A percentile compares a stretch with the other conserved stretches of the same genome.
phyloP scores from a whole-genome alignment of 2,888 invertebrate species.

The Agrilus cyanescens region DNA sequence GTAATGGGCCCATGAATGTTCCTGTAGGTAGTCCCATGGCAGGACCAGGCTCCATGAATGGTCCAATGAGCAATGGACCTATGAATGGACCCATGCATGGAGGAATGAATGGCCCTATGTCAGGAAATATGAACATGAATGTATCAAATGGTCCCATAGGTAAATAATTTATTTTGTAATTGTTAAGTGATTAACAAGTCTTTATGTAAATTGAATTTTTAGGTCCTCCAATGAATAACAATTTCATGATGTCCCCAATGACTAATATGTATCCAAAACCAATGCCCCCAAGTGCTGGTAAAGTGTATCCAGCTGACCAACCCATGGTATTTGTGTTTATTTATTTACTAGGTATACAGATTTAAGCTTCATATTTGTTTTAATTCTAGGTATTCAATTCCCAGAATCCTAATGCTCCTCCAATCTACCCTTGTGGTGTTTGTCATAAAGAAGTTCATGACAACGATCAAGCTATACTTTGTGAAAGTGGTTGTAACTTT shows the following conservation, averaged over 20 bases:
- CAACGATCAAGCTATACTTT: conserved; percentile 94
- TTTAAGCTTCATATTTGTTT: background rate
- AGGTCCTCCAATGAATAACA: conserved; percentile 37
- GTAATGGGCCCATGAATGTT: conserved; percentile 59
- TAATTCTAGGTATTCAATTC: conserved; percentile 66
- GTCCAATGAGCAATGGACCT: conserved; percentile 49
- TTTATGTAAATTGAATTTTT: conserved; percentile 5
- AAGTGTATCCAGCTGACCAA: conserved; percentile 90
- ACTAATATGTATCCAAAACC: conserved; percentile 64
- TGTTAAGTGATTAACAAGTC: background rate
- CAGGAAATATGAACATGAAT: conserved; percentile 22
- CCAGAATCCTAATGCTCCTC: conserved; percentile 96
- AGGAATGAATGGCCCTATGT: conserved; percentile 34
- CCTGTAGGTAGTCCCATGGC: conserved; percentile 50
- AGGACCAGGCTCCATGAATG: conserved; percentile 53
- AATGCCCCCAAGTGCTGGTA: conserved; percentile 83
- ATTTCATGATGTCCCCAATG: conserved; percentile 36
- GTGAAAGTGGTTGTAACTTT: conserved; percentile 97
- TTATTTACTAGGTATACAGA: background rate
- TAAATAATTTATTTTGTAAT: conserved; percentile 11
- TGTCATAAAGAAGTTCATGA: conserved; percentile 98
- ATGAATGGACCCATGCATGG: conserved; percentile 31
- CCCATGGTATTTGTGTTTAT: conserved; percentile 56
- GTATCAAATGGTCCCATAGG: conserved; percentile 26
- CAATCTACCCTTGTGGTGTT: conserved; percentile 93